Conservation (phyloP, 2,797 vertebrate genomes). For the Agapornis canus region DNA sequence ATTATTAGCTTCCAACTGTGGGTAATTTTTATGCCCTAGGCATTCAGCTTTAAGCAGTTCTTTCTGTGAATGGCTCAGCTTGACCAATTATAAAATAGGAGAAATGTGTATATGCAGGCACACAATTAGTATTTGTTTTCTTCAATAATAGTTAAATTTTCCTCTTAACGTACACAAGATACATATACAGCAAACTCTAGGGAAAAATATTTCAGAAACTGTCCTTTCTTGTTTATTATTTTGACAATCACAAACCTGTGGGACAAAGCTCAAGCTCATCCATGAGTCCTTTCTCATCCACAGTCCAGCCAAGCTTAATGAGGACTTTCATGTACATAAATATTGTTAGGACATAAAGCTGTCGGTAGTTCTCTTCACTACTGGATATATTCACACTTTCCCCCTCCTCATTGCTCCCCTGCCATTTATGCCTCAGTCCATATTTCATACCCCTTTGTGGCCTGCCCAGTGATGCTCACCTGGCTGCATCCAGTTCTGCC, state of each 20-base stretch:
- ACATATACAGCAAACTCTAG: background rate
- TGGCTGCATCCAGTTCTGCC: fast-evolving
- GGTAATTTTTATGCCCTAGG: slow-evolving; percentile 23
- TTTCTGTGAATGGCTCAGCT: slow-evolving; percentile 11
- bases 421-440: background rate
- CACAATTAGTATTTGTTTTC: background rate
- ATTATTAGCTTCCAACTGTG: background rate
- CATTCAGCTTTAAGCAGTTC: slow-evolving; percentile 19
- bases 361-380: background rate
- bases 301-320: background rate
- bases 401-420: background rate
- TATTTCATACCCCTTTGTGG: background rate
- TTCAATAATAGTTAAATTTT: background rate
- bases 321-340: background rate
- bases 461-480: fast-evolving
- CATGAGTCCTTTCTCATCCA: background rate
- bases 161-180: background rate
- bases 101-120: background rate
- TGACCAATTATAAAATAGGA: background rate
- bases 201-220: background rate
- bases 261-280: background rate
- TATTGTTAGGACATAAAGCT: background rate
- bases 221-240: background rate
- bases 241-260: background rate
- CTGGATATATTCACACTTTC: background rate